These are phyloP conservation scores for Sprattus sprattus DNA, from an alignment of 2,113 vertebrate species.

Conservation along the genomic window DNA sequence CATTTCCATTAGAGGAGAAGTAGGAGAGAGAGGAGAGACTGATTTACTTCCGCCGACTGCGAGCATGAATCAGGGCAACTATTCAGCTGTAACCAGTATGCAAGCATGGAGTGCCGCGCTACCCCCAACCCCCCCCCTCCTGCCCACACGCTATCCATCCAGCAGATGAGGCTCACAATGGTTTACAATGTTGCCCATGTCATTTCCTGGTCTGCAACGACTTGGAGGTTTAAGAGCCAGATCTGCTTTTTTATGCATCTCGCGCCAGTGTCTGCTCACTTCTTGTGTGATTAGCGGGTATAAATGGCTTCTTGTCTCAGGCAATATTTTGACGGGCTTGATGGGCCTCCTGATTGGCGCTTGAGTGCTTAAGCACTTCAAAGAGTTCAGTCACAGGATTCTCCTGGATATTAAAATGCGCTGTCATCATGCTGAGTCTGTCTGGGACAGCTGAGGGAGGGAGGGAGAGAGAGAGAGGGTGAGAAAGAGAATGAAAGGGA, in stretches of 20 bases:
- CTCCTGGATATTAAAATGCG: neutral
- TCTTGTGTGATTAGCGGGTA: neutral
- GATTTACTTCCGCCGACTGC: neutral
- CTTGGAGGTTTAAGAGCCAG: neutral
- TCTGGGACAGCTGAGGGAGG: neutral
- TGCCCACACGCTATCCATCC: neutral
- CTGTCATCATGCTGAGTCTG: neutral
- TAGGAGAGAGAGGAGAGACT: neutral
- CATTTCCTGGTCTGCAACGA: neutral
- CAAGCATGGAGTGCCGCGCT: neutral
- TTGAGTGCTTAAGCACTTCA: neutral
- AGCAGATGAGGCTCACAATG: neutral
- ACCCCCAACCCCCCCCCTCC: neutral
- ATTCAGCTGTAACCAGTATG: neutral
- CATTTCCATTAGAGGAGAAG: slow-evolving; percentile 10
- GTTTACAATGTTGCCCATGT: neutral
- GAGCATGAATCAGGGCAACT: neutral
- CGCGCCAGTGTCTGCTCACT: neutral
- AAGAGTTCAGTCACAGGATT: neutral
- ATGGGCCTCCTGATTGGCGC: neutral
- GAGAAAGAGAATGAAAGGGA: neutral
- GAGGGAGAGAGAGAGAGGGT: neutral
- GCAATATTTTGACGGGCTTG: slow-evolving; percentile 9
- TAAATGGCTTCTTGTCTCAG: neutral
- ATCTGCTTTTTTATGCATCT: neutral